Evolutionary conservation across 1,140 invertebrate species (phyloP), one percentile per base, ranked within the genome.

Genomic region (Meloidogyne chitwoodi): DNA sequence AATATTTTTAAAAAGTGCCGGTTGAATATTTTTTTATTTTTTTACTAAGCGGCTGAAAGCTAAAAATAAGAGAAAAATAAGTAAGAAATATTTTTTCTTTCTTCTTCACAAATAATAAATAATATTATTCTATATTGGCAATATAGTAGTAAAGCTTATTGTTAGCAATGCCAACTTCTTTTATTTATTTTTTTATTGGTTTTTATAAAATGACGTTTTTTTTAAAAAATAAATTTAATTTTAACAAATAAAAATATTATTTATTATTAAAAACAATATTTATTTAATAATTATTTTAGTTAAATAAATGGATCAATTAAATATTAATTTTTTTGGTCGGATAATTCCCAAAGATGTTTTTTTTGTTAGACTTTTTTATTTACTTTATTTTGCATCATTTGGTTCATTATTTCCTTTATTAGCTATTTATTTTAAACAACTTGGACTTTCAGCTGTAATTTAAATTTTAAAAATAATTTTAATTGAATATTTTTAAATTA

Each of bases 371-470:
- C 92, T 93, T 1, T 99, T 99, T 88, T 99, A 99, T 88, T 98
- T 99, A 88, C 98, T 98, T 90, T 99, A 98, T 89, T 99, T 98
- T 87, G 95, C 96, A 2, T 96, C 96, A 0, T 99, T 99, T 84
- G 96, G 96, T 8, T 97, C 94, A 0, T 90, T 99, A 0, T 98
- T 98, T 87, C 96, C 96, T 0, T 89, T 99, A 31, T 94, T 99
- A 92, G 96, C 94, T 26, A 93, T 99, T 26, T 99, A 98, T 88
- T 99, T 99, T 90, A 98, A 92, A 82, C 84, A 85, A 72, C 24
- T 91, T 96, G 0, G 88, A 65, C 79, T 85, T 71, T 82, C 84
- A 14, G 93, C 95, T 78, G 71, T 73, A 34, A 56, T 61, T 72
- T 64, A 34, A 63, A 27, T 64, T 24, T 27, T 5, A 11, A 48